phyloP scores from a whole-genome alignment of 2,888 invertebrate genomes.

The Macaria liturata region DNA sequence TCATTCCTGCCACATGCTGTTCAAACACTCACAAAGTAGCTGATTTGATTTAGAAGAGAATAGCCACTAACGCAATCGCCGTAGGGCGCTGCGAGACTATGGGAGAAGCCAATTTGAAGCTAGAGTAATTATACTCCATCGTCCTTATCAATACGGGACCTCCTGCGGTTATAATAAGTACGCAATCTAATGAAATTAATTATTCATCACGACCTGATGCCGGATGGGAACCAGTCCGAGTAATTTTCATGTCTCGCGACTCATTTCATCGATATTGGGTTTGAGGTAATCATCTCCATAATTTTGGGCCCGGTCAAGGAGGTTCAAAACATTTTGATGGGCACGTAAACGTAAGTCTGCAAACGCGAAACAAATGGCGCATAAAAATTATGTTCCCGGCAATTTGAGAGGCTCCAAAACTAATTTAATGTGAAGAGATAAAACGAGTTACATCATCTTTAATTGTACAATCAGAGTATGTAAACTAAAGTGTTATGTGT shows the following conservation, averaged over 20 bases:
- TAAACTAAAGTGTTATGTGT: slow-evolving; percentile 57
- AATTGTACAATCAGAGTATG: slow-evolving; percentile 58
- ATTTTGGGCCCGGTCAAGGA: slow-evolving; percentile 50
- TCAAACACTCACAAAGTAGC: slow-evolving; percentile 27
- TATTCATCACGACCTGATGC: slow-evolving; percentile 53
- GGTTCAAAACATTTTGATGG: slow-evolving; percentile 33
- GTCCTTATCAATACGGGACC: slow-evolving; percentile 40
- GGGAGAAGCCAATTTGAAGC: slow-evolving; percentile 30
- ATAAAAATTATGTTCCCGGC: slow-evolving; percentile 28
- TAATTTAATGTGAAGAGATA: slow-evolving; percentile 31
- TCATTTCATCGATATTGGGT: slow-evolving; percentile 42
- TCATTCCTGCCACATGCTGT: slow-evolving; percentile 26
- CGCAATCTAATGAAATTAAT: slow-evolving; percentile 55
- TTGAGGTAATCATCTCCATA: slow-evolving; percentile 42
- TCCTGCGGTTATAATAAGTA: slow-evolving; percentile 51
- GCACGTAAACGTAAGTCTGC: slow-evolving; percentile 16
- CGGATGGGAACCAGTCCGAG: slow-evolving; percentile 57
- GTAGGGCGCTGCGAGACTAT: slow-evolving; percentile 36
- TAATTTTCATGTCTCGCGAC: slow-evolving; percentile 44
- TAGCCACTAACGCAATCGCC: slow-evolving; percentile 30
- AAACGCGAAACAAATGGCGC: slow-evolving; percentile 35
- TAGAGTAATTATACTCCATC: slow-evolving; percentile 37
- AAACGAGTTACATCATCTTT: slow-evolving; percentile 59
- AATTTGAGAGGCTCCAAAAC: slow-evolving; percentile 38
- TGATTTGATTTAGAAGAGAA: slow-evolving; percentile 35